These are phyloP conservation scores for Caenorhabditis parvicauda DNA, from an alignment of 2,888 invertebrate genomes.

Conservation along the genomic window DNA sequence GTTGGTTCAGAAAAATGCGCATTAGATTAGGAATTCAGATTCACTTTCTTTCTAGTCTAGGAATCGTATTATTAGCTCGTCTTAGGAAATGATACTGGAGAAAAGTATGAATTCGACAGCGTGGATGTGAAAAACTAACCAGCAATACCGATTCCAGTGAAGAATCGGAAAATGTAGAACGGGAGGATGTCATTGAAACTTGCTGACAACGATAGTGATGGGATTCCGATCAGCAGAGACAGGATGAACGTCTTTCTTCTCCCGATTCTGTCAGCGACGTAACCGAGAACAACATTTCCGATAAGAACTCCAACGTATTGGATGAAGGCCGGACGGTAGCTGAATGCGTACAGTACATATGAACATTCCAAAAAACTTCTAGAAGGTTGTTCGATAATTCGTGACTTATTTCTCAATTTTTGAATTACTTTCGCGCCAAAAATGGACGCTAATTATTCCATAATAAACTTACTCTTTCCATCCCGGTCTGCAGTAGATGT, in stretches of 20 bases:
- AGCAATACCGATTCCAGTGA: conserved; percentile 42
- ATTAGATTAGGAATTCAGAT: no score
- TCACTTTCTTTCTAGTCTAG: no score
- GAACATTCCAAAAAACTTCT: background rate
- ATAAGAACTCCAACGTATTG: conserved; percentile 43
- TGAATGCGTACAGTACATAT: conserved; percentile 2
- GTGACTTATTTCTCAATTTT: conserved; percentile 1
- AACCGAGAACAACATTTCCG: conserved; percentile 39
- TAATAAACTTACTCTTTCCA: conserved; percentile 32
- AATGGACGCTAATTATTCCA: no score
- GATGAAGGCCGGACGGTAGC: conserved; percentile 39
- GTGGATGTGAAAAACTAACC: conserved; percentile 1
- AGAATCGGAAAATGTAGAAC: conserved; percentile 34
- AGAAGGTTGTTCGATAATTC: background rate
- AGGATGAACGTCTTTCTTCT: conserved; percentile 36
- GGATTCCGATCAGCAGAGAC: conserved; percentile 37
- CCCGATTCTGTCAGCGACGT: conserved; percentile 35
- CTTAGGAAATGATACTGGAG: no score
- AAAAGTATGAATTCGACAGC: background rate
- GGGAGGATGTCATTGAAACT: conserved; percentile 31
- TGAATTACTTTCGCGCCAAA: background rate
- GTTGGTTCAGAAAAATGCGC: no score
- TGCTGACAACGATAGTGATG: conserved; percentile 28
- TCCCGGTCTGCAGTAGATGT: conserved; percentile 30
- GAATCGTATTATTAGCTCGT: no score